Base-by-base conservation (phyloP, 2,888 invertebrate genomes). In the Cheilosia scutellata region DNA sequence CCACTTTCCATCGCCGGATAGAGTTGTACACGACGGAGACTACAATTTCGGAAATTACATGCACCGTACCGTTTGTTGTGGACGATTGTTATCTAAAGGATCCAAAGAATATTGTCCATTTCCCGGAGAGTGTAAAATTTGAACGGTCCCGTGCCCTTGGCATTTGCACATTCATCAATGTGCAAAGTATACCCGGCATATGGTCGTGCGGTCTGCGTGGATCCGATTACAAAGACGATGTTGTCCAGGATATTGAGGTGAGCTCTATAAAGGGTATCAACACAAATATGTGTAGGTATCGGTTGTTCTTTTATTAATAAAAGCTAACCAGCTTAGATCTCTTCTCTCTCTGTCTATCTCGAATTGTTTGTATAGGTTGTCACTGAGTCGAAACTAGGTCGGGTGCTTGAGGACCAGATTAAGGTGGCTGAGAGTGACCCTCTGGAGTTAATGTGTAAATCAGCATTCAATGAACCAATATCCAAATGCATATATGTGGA, bases 181-280 rank as follows among this genome's bases (percentile, higher is more conserved):
- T 89, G 82, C 88, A 88, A 11, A 87, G 84, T 58, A 83, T 89
- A 25, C 82, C 88, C 5, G 90, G 90, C 13, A 88, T 80, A 60
- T 90, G 89, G 89, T 84, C 75, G 49, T 90, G 90, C 75, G 90
- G 90, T 55, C 77, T 88, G 51, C 88, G 89, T 42, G 89, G 89
- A 25, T 88, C 87, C 33, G 89, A 89, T 77, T 89, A 89, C 82
- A 88, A 88, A 25, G 88, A 87, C 44, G 89, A 89, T 68, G 83
- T 89, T 20, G 70, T 88, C 55, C 89, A 89, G 83, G 87, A 88
- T 66, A 88, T 89, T 63, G 88, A 89, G 82, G 89, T 89, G 51
- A 82, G 62, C 51, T 51, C 20, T 53, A 16, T n/a, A 16, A 9
- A 9, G n/a, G 7, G 5, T 7, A 9, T 13, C 11, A 4, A 2